Conservation (phyloP, 2,888 invertebrate genomes). For the Crocallis elinguaria region DNA sequence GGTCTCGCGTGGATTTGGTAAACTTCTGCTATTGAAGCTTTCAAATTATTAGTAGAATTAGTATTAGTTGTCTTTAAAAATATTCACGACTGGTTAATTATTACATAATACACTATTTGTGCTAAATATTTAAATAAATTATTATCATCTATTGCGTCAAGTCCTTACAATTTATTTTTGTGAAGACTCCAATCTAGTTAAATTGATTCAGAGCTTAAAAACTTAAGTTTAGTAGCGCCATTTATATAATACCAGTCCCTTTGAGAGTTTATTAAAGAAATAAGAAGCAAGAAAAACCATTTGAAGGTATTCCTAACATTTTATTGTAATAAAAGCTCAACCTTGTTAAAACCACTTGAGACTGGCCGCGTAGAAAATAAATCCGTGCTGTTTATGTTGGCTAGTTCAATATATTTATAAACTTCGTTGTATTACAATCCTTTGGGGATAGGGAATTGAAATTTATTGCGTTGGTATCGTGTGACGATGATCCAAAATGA, state of each 20-base stretch:
- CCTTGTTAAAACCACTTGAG: slow-evolving; percentile 16
- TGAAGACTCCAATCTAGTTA: not conserved
- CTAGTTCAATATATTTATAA: slow-evolving; percentile 13
- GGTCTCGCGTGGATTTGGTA: no score
- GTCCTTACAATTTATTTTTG: not conserved
- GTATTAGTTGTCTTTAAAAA: no score
- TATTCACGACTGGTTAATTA: not conserved
- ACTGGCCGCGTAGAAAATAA: slow-evolving; percentile 9
- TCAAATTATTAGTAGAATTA: no score
- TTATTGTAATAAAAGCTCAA: slow-evolving; percentile 20
- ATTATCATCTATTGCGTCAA: not conserved
- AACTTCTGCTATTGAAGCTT: no score
- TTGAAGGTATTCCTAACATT: slow-evolving; percentile 5
- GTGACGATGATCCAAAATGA: no score
- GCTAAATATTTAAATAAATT: no score
- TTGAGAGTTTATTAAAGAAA: slow-evolving; percentile 2
- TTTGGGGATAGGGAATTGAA: slow-evolving; percentile 13
- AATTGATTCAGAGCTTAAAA: not conserved
- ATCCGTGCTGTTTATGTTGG: slow-evolving; percentile 14
- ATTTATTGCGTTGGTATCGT: not conserved
- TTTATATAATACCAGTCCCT: not conserved
- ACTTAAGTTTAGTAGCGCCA: not conserved
- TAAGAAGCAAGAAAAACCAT: not conserved
- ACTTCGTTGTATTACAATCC: slow-evolving; percentile 26
- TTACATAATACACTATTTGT: not conserved